Percentiles rank a stretch among this genome's conserved stretches.
phyloP scores from a whole-genome alignment of 2,888 invertebrate genomes.

The Nomada flava region DNA sequence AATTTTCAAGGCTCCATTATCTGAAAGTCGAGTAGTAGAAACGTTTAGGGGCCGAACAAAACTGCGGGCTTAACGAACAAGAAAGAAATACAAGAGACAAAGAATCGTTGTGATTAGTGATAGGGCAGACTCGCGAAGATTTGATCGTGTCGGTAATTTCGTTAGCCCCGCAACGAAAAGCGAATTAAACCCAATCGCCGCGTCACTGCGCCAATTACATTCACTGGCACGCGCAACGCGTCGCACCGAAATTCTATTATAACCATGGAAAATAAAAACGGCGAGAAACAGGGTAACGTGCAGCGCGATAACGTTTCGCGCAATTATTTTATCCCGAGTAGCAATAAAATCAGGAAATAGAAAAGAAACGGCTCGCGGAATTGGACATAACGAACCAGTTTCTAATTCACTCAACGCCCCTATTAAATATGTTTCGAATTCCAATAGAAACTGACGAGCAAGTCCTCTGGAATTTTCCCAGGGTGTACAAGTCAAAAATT shows the following conservation, averaged over 20 bases:
- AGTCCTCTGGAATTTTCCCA: too few relatives aligned
- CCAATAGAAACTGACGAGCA: too few relatives aligned
- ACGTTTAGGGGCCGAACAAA: background rate
- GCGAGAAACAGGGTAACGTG: background rate
- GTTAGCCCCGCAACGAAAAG: conserved; percentile 23
- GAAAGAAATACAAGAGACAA: background rate
- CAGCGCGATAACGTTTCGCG: too few relatives aligned
- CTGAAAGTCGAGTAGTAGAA: conserved; percentile 1
- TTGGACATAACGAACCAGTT: background rate
- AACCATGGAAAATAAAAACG: background rate
- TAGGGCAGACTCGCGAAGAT: conserved; percentile 23
- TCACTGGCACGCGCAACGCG: background rate
- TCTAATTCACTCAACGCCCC: background rate
- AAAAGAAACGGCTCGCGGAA: background rate
- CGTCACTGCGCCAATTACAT: conserved; percentile 11
- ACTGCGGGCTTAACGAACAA: background rate
- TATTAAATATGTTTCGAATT: too few relatives aligned
- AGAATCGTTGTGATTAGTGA: conserved; percentile 15
- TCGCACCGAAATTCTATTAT: background rate
- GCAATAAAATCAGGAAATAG: background rate
- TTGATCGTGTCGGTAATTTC: conserved; percentile 38
- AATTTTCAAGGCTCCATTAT: background rate
- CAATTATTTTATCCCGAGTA: background rate
- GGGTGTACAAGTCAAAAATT: too few relatives aligned
- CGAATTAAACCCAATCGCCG: background rate